Evolutionary conservation across 37 sponge, comb jelly and placozoan genomes (phyloP).

Genomic region (Geodia barretti): DNA sequence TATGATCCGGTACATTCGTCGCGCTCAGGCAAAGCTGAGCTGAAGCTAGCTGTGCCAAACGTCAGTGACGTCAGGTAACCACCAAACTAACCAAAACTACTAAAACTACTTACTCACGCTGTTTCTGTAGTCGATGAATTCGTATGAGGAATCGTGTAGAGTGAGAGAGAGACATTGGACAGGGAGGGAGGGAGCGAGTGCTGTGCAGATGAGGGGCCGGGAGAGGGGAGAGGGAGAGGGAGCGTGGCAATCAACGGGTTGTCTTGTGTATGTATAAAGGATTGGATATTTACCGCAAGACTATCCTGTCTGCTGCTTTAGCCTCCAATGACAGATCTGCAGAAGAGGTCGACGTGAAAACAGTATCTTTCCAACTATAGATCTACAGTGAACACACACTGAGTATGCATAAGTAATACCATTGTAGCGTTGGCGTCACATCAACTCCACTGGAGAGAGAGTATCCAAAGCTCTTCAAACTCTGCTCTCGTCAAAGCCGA

Average conservation of each 20-base stretch:
- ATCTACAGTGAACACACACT: too few relatives aligned
- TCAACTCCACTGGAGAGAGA: conserved; percentile 57
- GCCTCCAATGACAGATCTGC: too few relatives aligned
- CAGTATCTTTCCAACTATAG: too few relatives aligned
- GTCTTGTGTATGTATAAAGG: too few relatives aligned
- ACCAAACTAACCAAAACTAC: too few relatives aligned
- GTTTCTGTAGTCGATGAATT: not conserved
- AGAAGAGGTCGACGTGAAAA: too few relatives aligned
- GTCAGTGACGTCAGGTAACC: not conserved
- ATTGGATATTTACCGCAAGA: conserved; percentile 21
- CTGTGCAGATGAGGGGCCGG: not conserved
- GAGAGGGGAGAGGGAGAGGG: too few relatives aligned
- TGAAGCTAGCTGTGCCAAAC: too few relatives aligned
- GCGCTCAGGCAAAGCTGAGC: not conserved
- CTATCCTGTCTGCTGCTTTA: too few relatives aligned
- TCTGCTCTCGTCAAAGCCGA: not conserved
- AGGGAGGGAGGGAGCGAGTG: not conserved
- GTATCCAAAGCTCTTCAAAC: conserved; percentile 48
- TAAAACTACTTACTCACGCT: too few relatives aligned
- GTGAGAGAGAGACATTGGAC: not conserved
- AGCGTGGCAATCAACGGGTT: too few relatives aligned
- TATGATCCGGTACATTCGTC: too few relatives aligned
- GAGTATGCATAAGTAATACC: conserved; percentile 40
- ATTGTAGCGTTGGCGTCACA: conserved; percentile 78
- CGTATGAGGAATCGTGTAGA: not conserved